These are phyloP conservation scores for Eulimnadia texana DNA, from an alignment of 1,140 invertebrate genomes.

Conservation along the genomic window DNA sequence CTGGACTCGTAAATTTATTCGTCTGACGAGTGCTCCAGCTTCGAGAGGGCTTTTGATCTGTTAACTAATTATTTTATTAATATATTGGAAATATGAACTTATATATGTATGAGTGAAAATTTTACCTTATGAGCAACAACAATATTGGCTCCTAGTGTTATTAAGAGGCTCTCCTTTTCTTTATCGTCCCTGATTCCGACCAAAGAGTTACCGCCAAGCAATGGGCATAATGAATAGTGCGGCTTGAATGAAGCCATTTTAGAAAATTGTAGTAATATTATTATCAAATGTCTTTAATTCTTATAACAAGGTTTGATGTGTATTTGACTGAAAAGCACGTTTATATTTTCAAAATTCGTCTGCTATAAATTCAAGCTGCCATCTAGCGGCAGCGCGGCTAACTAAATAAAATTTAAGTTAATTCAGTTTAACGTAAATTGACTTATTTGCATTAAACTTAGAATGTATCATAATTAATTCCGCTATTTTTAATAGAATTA, in stretches of 20 bases:
- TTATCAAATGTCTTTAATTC: no score
- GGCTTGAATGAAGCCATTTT: conserved; percentile 10
- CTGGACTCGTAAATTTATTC: not conserved
- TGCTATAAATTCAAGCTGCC: no score
- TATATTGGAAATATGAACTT: not conserved
- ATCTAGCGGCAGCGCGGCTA: no score
- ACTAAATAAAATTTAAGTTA: no score
- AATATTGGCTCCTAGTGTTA: conserved; percentile 3
- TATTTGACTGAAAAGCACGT: no score
- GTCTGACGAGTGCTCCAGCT: conserved; percentile 9
- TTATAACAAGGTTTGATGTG: no score
- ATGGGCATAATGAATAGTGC: conserved; percentile 1
- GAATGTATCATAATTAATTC: no score
- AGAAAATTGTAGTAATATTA: no score
- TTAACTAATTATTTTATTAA: not conserved
- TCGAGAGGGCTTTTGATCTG: conserved; percentile 7
- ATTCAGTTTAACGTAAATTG: no score
- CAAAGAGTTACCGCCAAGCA: conserved; percentile 1
- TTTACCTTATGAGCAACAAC: conserved; percentile 1
- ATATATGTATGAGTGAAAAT: not conserved
- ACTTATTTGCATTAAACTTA: no score
- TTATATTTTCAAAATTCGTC: not conserved
- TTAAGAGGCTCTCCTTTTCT: not conserved
- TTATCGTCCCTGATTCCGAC: conserved; percentile 5
- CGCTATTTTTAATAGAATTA: no score